Evolutionary conservation across 2,797 vertebrate genomes (phyloP).

Genomic region (Coluber constrictor): DNA sequence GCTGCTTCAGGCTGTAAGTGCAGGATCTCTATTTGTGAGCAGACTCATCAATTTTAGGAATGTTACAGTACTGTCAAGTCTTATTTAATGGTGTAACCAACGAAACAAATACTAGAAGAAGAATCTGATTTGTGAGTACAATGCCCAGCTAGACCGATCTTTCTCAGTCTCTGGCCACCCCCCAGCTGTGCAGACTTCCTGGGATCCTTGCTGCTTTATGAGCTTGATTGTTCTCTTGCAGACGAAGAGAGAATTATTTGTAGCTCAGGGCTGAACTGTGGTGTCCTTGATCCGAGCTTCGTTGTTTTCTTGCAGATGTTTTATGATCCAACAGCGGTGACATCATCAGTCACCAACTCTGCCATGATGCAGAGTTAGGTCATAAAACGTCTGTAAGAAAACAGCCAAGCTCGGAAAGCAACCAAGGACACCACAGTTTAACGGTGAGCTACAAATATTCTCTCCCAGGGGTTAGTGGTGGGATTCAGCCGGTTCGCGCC

Average conservation of each 20-base stretch:
- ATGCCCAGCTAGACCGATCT: slow-evolving; percentile 5
- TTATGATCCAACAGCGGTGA: not conserved
- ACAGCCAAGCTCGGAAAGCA: not conserved
- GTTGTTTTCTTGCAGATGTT: not conserved
- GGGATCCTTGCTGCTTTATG: not conserved
- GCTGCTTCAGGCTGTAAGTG: not conserved
- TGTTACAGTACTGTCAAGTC: not conserved
- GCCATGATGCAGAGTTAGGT: not conserved
- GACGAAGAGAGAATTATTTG: not conserved
- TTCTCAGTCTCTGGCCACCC: not conserved
- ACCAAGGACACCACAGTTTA: not conserved
- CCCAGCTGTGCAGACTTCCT: not conserved
- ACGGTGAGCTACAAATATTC: not conserved
- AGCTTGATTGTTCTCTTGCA: not conserved
- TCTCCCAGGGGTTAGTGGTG: not conserved
- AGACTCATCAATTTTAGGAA: not conserved
- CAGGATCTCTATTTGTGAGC: not conserved
- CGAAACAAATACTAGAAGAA: not conserved
- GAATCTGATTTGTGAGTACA: not conserved
- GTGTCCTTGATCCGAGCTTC: not conserved
- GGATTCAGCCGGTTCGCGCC: no score
- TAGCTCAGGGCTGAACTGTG: not conserved
- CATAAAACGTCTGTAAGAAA: not conserved
- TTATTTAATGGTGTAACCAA: not conserved
- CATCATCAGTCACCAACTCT: not conserved